A percentile compares a stretch with the other conserved stretches of the same genome.
phyloP scores from a whole-genome alignment of 37 sponge, comb jelly and placozoan species.

The Amphimedon queenslandica region DNA sequence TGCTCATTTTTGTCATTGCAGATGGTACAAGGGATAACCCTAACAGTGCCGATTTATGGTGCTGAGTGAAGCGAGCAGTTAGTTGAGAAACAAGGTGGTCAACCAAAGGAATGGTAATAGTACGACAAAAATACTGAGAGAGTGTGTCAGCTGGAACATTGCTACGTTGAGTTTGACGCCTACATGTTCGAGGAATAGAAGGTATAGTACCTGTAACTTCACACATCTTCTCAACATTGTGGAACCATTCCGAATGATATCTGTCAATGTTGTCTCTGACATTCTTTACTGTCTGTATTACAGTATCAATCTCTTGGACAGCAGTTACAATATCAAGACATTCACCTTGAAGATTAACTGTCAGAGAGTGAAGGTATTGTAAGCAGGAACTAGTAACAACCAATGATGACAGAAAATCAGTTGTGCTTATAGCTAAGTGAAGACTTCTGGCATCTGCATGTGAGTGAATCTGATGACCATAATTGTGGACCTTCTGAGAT shows the following conservation, averaged over 20 bases:
- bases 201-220: conserved; percentile 25
- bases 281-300: conserved; percentile 33
- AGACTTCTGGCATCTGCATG: conserved; percentile 34
- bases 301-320: conserved; percentile 18
- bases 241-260: conserved; percentile 40
- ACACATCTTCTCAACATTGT: conserved; percentile 15
- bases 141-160: conserved; percentile 22
- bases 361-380: conserved; percentile 39
- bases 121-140: conserved; percentile 10
- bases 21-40: conserved; percentile 11
- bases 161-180: conserved; percentile 20
- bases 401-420: conserved; percentile 35
- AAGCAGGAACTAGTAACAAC: conserved; percentile 34
- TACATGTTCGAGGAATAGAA: conserved; percentile 48
- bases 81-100: conserved; percentile 29
- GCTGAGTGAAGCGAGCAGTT: conserved; percentile 9
- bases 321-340: conserved; percentile 40
- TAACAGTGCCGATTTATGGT: conserved; percentile 32
- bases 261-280: conserved; percentile 23
- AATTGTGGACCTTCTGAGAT: conserved; percentile 22
- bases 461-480: conserved; percentile 52
- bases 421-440: conserved; percentile 16
- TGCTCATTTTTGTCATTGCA: too few relatives aligned
- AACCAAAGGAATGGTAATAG: conserved; percentile 24
- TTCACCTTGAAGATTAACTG: conserved; percentile 36